Evolutionary conservation across 2,797 vertebrate genomes (phyloP).

Genomic region (Glossophaga mutica): DNA sequence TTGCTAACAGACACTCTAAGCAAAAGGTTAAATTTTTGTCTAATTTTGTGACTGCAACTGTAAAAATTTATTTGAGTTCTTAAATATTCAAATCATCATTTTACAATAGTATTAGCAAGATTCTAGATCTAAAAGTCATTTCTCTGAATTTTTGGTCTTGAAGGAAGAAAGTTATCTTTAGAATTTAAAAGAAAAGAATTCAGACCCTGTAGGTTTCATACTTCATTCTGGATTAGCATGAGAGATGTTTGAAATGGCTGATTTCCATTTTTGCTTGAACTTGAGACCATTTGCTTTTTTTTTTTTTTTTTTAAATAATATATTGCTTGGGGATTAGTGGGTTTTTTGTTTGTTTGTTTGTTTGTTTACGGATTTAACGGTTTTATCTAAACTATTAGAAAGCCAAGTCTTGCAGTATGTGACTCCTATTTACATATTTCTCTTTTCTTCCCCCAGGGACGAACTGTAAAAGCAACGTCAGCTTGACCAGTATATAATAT

Average conservation of each 20-base stretch:
- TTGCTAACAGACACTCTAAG: slow-evolving; percentile 40
- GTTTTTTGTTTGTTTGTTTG: background rate
- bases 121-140: background rate
- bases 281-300: background rate
- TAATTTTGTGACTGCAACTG: slow-evolving; percentile 11
- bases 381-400: slow-evolving; percentile 35
- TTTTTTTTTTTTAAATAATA: background rate
- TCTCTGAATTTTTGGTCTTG: slow-evolving; percentile 17
- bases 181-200: slow-evolving; percentile 18
- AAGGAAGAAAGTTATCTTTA: slow-evolving; percentile 42
- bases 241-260: slow-evolving; percentile 60
- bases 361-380: slow-evolving; percentile 16
- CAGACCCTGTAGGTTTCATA: background rate
- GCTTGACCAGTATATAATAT: slow-evolving; percentile 86
- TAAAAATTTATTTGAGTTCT: slow-evolving; percentile 21
- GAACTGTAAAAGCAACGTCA: slow-evolving; percentile 94
- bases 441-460: slow-evolving; percentile 88
- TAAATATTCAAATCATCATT: slow-evolving; percentile 18
- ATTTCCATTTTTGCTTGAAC: slow-evolving; percentile 62
- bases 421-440: slow-evolving; percentile 50
- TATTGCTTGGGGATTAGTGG: slow-evolving; percentile 57
- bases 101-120: slow-evolving; percentile 30
- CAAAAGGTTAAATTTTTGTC: slow-evolving; percentile 7
- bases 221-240: slow-evolving; percentile 52
- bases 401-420: slow-evolving; percentile 25